A percentile compares a stretch with the other conserved stretches of the same genome.
phyloP scores from a whole-genome alignment of 1,140 invertebrate species.

The Drosophila lini region DNA sequence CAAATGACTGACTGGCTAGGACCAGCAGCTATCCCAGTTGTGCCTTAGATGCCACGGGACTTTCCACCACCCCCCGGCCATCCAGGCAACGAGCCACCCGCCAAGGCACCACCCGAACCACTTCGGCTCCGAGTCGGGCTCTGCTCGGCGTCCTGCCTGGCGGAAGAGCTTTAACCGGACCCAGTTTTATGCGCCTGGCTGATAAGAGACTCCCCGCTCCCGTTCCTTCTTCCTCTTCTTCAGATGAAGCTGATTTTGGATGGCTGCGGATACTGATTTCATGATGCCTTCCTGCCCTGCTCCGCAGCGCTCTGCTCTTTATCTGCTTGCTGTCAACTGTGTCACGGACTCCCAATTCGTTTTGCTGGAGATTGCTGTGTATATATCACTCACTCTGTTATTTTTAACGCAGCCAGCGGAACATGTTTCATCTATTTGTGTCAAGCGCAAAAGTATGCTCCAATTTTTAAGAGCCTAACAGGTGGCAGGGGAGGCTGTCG shows the following conservation, averaged over 20 bases:
- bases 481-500: constrained; percentile 12
- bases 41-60: constrained; percentile 72
- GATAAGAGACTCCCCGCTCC: constrained; percentile 46
- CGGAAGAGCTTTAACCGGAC: constrained; percentile 76
- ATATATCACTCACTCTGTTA: constrained; percentile 34
- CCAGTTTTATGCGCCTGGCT: constrained; percentile 64
- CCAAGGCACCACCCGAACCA: constrained; percentile 32
- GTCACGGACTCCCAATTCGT: constrained; percentile 47
- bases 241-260: constrained; percentile 35
- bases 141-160: constrained; percentile 30
- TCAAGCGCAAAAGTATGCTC: constrained; percentile 41
- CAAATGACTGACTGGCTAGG: constrained; percentile 77
- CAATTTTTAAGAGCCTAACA: constrained; percentile 29
- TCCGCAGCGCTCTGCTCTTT: constrained; percentile 28
- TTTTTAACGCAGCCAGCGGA: constrained; percentile 57
- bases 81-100: constrained; percentile 9
- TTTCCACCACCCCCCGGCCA: constrained; percentile 41
- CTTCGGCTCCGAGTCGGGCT: constrained; percentile 62
- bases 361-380: constrained; percentile 35
- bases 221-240: not conserved
- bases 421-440: constrained; percentile 47
- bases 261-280: constrained; percentile 61
- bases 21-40: constrained; percentile 74
- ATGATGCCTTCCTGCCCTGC: constrained; percentile 37
- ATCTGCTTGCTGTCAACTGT: constrained; percentile 35